Evolutionary conservation across 2,113 vertebrate species (phyloP).

Genomic region (Saccopteryx bilineata): DNA sequence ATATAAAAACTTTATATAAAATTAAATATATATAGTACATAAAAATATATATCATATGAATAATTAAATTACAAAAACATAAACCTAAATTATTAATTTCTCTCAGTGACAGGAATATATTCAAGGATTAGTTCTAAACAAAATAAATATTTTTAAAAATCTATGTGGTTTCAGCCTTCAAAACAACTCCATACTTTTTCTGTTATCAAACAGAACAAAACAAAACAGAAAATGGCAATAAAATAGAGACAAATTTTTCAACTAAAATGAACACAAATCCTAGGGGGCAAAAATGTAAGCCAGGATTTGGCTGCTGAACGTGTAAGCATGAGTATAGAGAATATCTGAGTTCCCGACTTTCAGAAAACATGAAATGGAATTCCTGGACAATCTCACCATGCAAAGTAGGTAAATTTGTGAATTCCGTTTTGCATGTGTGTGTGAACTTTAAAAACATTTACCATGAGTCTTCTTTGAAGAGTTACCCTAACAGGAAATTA

Average conservation of each 20-base stretch:
- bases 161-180: background rate
- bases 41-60: background rate
- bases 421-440: background rate
- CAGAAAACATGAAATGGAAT: background rate
- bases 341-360: background rate
- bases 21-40: background rate
- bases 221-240: background rate
- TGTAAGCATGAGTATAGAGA: background rate
- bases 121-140: conserved; percentile 1
- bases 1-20: background rate
- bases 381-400: conserved; percentile 10
- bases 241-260: conserved; percentile 35
- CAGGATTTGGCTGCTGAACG: conserved; percentile 2
- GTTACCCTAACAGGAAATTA: background rate
- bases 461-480: background rate
- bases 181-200: conserved; percentile 19
- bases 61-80: conserved; percentile 23
- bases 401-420: background rate
- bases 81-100: conserved; percentile 35
- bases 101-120: conserved; percentile 12
- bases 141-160: conserved; percentile 36
- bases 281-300: background rate
- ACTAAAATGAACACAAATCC: conserved; percentile 13
- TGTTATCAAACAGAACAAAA: background rate
- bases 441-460: conserved; percentile 49